Conservation (phyloP, 2,113 vertebrate genomes). For the Stictonetta naevosa region DNA sequence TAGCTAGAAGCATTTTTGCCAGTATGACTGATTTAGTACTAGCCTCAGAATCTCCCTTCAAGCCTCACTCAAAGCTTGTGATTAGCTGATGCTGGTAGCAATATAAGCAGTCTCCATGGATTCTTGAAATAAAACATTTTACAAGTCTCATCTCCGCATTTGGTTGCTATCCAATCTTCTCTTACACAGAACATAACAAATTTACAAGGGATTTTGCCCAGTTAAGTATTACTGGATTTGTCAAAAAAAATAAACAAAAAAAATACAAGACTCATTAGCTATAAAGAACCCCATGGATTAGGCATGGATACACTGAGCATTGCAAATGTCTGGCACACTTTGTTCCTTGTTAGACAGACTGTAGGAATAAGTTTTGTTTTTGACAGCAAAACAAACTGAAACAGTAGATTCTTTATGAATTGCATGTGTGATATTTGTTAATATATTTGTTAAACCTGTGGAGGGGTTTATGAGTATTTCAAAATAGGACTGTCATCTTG, state of each 20-base stretch:
- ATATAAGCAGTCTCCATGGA: not conserved
- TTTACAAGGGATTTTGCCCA: not conserved
- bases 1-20: not conserved
- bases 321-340: not conserved
- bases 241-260: not conserved
- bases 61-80: not conserved
- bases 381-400: not conserved
- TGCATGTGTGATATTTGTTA: not conserved
- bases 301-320: not conserved
- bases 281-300: not conserved
- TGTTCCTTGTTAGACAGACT: not conserved
- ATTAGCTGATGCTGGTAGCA: conserved; percentile 24
- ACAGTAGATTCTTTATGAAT: not conserved
- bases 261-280: not conserved
- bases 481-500: not conserved
- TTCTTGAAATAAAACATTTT: conserved; percentile 10
- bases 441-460: not conserved
- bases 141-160: not conserved
- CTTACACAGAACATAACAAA: not conserved
- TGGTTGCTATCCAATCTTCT: not conserved
- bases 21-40: not conserved
- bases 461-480: not conserved
- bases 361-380: not conserved
- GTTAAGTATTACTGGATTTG: not conserved
- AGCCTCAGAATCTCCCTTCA: not conserved